Evolutionary conservation across 1,140 invertebrate species (phyloP), one percentile per base, ranked within the genome.

Genomic region (Cyrtorhinus lividipennis): DNA sequence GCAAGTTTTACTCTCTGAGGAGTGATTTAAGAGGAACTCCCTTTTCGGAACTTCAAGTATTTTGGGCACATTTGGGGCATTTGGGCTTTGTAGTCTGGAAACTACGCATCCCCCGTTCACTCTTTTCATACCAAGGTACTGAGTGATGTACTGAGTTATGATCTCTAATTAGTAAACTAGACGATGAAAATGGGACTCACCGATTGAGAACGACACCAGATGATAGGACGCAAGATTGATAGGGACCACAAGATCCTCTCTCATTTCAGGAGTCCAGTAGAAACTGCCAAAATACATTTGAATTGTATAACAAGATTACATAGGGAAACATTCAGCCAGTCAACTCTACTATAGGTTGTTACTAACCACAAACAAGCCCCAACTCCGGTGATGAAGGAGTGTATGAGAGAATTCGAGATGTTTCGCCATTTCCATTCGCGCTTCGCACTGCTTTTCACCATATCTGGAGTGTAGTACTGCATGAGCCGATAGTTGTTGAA

Each of bases 191-290:
- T n/a, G n/a, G 30, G 15, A 64, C 66, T 69, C 67, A 74, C 73
- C 74, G 12, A 69, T 66, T 24, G 73, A 74, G 60, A 75, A 67
- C 8, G 72, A 68, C n/a, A 73, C 65, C 10, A 74, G 64, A 23
- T 64, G 25, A 59, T 73, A 70, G 10, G 72, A 65, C 24, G 69
- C 67, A n/a, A 48, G 56, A 1, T 70, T 69, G 53, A 69, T 73
- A 46, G 63, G 62, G 24, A 65, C 64, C 24, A 76, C 70, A 2
- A 76, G 64, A 66, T 76, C 73, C 61, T 72, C 67, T 25, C 70
- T 68, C 65, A 73, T 68, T 59, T 70, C 65, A 48, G 74, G 73
- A 62, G 67, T 67, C 62, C 65, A 64, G 66, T 70, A 74, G 67
- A 76, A 74, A 62, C 73, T 74, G 63, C 46, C 64, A 68, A 60